phyloP scores from a whole-genome alignment of 2,113 vertebrate genomes.

The Leucoraja erinaceus region DNA sequence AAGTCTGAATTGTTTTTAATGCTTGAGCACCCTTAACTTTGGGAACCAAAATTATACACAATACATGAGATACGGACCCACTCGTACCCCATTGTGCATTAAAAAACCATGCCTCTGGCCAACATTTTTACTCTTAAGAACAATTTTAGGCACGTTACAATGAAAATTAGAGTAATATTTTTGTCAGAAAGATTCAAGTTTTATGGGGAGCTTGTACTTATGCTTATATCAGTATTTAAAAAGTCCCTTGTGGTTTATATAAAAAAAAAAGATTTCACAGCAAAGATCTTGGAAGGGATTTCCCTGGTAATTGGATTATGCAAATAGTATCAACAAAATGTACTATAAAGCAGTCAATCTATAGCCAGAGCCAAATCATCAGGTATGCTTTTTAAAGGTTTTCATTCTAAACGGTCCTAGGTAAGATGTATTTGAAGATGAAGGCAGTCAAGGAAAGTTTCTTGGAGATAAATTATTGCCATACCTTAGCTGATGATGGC shows the following conservation, averaged over 20 bases:
- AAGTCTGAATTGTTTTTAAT: too few relatives aligned
- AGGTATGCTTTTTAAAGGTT: not conserved
- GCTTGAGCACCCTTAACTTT: too few relatives aligned
- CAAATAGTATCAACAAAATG: not conserved
- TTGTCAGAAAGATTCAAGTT: not conserved
- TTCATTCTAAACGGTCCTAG: not conserved
- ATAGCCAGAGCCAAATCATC: not conserved
- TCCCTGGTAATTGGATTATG: not conserved
- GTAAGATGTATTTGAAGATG: not conserved
- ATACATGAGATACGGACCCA: too few relatives aligned
- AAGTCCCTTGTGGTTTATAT: not conserved
- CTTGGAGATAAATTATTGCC: not conserved
- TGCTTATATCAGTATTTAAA: not conserved
- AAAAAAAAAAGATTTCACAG: too few relatives aligned
- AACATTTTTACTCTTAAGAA: too few relatives aligned
- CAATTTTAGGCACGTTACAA: not conserved
- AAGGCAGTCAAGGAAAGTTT: not conserved
- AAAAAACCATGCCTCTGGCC: too few relatives aligned
- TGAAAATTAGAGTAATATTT: not conserved
- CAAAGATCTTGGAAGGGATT: not conserved
- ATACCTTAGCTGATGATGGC: not conserved
- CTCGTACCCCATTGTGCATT: too few relatives aligned
- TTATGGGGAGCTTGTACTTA: not conserved
- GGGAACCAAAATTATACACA: too few relatives aligned
- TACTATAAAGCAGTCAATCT: not conserved